Conservation (phyloP, 2,797 vertebrate genomes). For the Ctenopoma kingsleyae region DNA sequence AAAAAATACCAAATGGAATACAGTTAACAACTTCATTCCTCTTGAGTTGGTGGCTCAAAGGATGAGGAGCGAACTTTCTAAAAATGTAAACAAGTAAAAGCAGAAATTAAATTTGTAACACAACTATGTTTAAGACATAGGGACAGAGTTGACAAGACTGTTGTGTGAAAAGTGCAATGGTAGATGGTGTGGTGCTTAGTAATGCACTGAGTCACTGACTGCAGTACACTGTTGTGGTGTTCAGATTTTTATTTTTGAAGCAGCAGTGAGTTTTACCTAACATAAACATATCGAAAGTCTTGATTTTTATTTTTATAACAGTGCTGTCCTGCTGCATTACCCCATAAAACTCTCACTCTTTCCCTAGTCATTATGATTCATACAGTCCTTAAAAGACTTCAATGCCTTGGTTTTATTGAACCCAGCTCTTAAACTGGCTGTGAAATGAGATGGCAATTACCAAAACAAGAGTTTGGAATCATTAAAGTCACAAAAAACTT, state of each 20-base stretch:
- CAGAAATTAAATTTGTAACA: neutral
- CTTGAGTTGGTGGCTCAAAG: neutral
- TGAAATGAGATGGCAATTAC: conserved; percentile 83
- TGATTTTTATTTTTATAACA: conserved; percentile 29
- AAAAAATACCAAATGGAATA: neutral
- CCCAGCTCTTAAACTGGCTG: conserved; percentile 82
- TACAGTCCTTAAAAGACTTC: conserved; percentile 70
- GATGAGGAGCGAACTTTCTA: neutral
- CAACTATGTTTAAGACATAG: neutral
- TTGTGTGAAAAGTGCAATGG: neutral
- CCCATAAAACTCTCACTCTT: conserved; percentile 38
- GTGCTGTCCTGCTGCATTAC: conserved; percentile 36
- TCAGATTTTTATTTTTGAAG: conserved; percentile 19
- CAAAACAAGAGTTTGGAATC: conserved; percentile 77
- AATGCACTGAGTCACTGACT: neutral
- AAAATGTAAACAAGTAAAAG: neutral
- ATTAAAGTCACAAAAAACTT: conserved; percentile 75
- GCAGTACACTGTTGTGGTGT: conserved; percentile 8
- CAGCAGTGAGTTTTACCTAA: conserved; percentile 16
- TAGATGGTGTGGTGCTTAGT: neutral
- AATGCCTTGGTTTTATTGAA: conserved; percentile 81
- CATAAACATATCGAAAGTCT: conserved; percentile 33
- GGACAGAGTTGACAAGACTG: neutral
- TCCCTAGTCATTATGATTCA: conserved; percentile 74
- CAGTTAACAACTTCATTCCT: neutral